Conservation (phyloP, 1,140 invertebrate genomes). For the Hylaeus anthracinus region DNA sequence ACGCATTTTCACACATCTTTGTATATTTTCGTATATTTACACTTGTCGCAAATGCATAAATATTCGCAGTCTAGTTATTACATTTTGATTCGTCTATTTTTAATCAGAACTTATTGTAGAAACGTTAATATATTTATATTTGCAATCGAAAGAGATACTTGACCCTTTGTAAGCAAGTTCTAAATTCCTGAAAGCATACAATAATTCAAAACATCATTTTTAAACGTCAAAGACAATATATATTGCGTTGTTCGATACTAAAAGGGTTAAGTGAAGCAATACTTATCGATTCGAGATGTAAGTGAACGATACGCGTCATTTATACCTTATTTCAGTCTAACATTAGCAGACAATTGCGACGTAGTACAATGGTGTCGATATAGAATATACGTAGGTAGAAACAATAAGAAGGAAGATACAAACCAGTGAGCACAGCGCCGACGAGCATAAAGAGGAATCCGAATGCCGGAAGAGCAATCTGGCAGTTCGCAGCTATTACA, state of each 20-base stretch:
- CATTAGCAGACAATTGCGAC: not conserved
- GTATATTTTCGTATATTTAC: no score
- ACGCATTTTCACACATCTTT: no score
- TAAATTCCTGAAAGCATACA: no score
- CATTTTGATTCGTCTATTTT: no score
- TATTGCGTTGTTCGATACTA: not conserved
- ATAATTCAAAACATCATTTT: no score
- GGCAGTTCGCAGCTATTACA: conserved; percentile 88
- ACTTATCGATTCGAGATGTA: not conserved
- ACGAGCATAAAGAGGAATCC: conserved; percentile 88
- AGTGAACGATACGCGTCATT: not conserved
- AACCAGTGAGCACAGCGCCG: conserved; percentile 87
- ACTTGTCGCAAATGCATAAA: no score
- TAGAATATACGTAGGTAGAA: not conserved
- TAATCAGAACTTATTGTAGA: no score
- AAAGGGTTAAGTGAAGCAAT: not conserved
- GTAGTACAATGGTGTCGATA: not conserved
- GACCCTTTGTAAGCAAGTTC: no score
- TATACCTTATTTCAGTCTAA: not conserved
- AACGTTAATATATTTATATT: no score
- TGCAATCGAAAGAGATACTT: no score
- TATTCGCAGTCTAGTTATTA: no score
- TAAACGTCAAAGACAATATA: no score
- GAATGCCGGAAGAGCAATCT: conserved; percentile 88
- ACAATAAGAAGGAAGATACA: conserved; percentile 55